Evolutionary conservation across 2,113 vertebrate genomes (phyloP).

Genomic region (Pterocles burchelli): DNA sequence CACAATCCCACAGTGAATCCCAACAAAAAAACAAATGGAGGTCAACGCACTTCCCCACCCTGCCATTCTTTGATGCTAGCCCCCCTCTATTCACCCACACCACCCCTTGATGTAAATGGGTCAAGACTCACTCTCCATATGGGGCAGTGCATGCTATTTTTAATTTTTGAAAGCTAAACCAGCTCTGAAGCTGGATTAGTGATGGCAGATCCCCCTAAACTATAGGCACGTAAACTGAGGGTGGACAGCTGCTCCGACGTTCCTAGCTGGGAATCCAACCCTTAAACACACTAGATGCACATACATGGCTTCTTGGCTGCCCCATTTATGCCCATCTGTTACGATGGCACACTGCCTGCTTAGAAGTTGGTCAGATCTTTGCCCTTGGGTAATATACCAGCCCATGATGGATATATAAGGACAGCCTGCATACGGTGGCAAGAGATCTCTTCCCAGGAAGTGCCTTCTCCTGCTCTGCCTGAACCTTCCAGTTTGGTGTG

Average conservation of each 20-base stretch:
- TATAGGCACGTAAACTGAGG: slow-evolving; percentile 70
- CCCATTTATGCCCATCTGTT: slow-evolving; percentile 73
- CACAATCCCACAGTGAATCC: neutral
- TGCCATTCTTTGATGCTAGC: neutral
- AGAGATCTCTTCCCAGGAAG: slow-evolving; percentile 20
- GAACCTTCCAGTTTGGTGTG: neutral
- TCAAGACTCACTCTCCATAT: slow-evolving; percentile 46
- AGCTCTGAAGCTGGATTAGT: slow-evolving; percentile 74
- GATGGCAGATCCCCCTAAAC: slow-evolving; percentile 68
- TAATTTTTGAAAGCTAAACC: slow-evolving; percentile 73
- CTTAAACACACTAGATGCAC: slow-evolving; percentile 65
- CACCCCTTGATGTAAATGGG: slow-evolving; percentile 52
- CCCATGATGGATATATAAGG: slow-evolving; percentile 24
- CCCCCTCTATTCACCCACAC: slow-evolving; percentile 6
- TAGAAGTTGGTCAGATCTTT: slow-evolving; percentile 59
- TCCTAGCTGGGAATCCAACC: slow-evolving; percentile 67
- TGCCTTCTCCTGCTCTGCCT: neutral
- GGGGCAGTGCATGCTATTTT: slow-evolving; percentile 64
- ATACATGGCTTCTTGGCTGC: slow-evolving; percentile 68
- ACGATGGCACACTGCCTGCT: slow-evolving; percentile 65
- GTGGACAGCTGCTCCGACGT: slow-evolving; percentile 68
- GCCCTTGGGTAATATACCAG: slow-evolving; percentile 53
- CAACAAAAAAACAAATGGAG: slow-evolving; percentile 30
- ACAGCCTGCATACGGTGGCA: neutral
- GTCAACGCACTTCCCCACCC: neutral